A percentile compares a stretch with the other conserved stretches of the same genome.
Evolutionary conservation across 2,113 vertebrate species (phyloP).

Genomic region (Anoura caudifer): DNA sequence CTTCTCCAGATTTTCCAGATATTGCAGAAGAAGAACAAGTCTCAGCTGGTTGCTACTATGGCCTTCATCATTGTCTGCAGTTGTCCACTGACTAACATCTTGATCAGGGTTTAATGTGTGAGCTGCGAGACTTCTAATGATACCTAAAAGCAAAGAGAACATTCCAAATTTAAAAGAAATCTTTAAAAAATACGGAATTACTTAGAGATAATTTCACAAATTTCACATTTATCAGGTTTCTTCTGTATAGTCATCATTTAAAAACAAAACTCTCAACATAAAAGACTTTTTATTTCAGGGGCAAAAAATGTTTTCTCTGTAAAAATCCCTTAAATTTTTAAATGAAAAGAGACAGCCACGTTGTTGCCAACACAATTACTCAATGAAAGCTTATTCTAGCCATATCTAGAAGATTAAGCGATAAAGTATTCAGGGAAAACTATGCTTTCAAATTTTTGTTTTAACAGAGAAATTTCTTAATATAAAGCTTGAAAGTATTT

Average conservation of each 20-base stretch:
- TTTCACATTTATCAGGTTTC: not conserved
- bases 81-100: slow-evolving; percentile 94
- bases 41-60: slow-evolving; percentile 96
- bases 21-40: slow-evolving; percentile 94
- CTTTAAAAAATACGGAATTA: not conserved
- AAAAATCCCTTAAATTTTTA: not conserved
- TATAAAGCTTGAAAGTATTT: not conserved
- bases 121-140: slow-evolving; percentile 96
- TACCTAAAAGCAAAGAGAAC: slow-evolving; percentile 82
- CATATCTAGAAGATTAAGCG: not conserved
- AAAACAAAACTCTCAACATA: not conserved
- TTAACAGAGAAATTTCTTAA: slow-evolving; percentile 2
- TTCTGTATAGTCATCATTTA: not conserved
- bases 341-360: not conserved
- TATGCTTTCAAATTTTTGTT: not conserved
- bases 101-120: slow-evolving; percentile 95
- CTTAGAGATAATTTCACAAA: not conserved
- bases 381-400: slow-evolving; percentile 16
- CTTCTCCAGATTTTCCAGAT: slow-evolving; percentile 97
- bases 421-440: not conserved
- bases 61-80: slow-evolving; percentile 93
- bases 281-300: not conserved
- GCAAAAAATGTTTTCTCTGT: not conserved
- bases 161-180: not conserved
- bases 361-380: not conserved